Conservation (phyloP, 2,113 vertebrate genomes). For the Turnix velox region DNA sequence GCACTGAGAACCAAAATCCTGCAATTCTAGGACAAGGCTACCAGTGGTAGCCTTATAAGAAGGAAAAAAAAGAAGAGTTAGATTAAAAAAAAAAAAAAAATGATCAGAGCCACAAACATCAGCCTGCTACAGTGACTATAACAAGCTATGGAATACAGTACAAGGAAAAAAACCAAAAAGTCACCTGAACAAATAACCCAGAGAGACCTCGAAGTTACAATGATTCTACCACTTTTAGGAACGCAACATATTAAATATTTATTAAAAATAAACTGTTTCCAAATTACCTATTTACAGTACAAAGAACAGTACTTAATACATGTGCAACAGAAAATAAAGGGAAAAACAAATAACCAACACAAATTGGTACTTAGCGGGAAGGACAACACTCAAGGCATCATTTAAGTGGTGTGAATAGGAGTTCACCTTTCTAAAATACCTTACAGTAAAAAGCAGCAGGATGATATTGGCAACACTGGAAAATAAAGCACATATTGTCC, state of each 20-base stretch:
- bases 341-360: too few species aligned
- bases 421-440: slow-evolving; percentile 8
- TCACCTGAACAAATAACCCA: slow-evolving; percentile 66
- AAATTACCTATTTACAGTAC: slow-evolving; percentile 77
- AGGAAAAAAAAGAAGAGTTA: background rate
- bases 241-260: slow-evolving; percentile 74
- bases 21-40: slow-evolving; percentile 10
- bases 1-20: slow-evolving; percentile 28
- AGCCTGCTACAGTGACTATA: slow-evolving; percentile 7
- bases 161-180: slow-evolving; percentile 38
- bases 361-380: background rate
- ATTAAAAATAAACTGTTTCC: slow-evolving; percentile 81
- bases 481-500: slow-evolving; percentile 47
- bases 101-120: slow-evolving; percentile 40
- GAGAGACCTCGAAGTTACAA: slow-evolving; percentile 61
- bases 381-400: slow-evolving; percentile 28
- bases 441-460: background rate
- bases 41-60: background rate
- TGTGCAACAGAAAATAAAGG: slow-evolving; percentile 63
- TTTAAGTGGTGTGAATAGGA: background rate
- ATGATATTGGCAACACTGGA: slow-evolving; percentile 38
- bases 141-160: slow-evolving; percentile 30
- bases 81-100: background rate
- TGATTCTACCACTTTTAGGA: slow-evolving; percentile 70
- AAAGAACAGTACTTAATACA: slow-evolving; percentile 63